Conservation (phyloP, 2,888 invertebrate genomes). For the Drosophila diplacantha region DNA sequence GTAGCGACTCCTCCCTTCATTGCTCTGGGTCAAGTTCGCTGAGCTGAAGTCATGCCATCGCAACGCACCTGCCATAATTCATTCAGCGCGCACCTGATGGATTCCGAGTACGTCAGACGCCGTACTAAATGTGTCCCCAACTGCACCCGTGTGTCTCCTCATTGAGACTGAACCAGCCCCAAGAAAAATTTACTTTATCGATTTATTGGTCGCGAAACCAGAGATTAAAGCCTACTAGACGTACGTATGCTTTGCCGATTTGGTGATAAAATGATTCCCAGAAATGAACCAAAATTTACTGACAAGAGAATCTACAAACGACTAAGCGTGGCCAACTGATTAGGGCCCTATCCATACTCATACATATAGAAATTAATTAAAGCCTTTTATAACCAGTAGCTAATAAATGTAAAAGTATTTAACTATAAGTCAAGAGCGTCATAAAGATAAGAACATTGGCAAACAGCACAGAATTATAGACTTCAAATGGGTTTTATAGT, state of each 20-base stretch:
- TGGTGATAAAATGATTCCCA: constrained; percentile 4
- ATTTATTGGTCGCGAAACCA: constrained; percentile 6
- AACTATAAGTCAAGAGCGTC: no score
- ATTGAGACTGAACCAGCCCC: neutral
- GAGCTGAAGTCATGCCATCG: constrained; percentile 17
- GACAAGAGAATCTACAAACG: constrained; percentile 9
- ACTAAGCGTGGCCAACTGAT: constrained; percentile 2
- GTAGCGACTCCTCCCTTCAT: neutral
- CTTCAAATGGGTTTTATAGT: neutral
- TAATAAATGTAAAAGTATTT: neutral
- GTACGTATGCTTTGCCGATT: neutral
- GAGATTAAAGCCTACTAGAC: neutral
- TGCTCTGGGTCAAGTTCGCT: neutral
- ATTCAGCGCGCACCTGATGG: constrained; percentile 45
- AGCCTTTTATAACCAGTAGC: no score
- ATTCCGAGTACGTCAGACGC: constrained; percentile 19
- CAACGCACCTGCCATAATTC: constrained; percentile 35
- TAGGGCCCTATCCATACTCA: constrained; percentile 2
- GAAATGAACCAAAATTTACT: constrained; percentile 1
- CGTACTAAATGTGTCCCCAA: neutral
- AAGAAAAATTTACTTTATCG: constrained; percentile 9
- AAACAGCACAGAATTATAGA: neutral
- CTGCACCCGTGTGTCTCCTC: neutral
- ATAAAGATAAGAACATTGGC: neutral
- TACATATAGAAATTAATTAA: neutral